Evolutionary conservation across 2,888 invertebrate genomes (phyloP).

Genomic region (Empis stercorea): DNA sequence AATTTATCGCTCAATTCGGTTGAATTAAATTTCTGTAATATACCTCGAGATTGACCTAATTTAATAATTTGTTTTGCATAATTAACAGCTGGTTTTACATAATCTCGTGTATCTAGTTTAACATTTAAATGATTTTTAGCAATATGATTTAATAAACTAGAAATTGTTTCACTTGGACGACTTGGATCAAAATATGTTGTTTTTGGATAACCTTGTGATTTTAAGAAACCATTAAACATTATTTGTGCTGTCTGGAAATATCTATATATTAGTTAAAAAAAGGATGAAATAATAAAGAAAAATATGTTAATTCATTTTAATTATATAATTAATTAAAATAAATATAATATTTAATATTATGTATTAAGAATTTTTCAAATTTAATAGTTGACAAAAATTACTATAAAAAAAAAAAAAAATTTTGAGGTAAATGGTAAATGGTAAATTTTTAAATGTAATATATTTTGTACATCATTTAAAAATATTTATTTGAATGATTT

Average conservation of each 20-base stretch:
- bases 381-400: no score
- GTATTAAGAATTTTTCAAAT: no score
- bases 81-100: constrained; percentile 61
- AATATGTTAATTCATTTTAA: no score
- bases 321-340: no score
- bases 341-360: no score
- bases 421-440: no score
- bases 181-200: constrained; percentile 52
- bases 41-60: constrained; percentile 55
- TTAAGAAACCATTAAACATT: constrained; percentile 61
- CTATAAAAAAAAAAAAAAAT: no score
- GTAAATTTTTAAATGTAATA: no score
- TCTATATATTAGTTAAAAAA: no score
- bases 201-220: constrained; percentile 63
- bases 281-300: no score
- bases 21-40: constrained; percentile 52
- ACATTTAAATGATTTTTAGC: constrained; percentile 56
- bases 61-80: constrained; percentile 59
- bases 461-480: no score
- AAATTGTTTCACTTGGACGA: constrained; percentile 57
- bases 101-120: constrained; percentile 56
- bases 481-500: no score
- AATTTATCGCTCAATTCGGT: constrained; percentile 60
- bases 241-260: constrained; percentile 56
- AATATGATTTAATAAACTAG: constrained; percentile 52